phyloP scores from a whole-genome alignment of 2,113 vertebrate species.

The Lucifuga dentata region DNA sequence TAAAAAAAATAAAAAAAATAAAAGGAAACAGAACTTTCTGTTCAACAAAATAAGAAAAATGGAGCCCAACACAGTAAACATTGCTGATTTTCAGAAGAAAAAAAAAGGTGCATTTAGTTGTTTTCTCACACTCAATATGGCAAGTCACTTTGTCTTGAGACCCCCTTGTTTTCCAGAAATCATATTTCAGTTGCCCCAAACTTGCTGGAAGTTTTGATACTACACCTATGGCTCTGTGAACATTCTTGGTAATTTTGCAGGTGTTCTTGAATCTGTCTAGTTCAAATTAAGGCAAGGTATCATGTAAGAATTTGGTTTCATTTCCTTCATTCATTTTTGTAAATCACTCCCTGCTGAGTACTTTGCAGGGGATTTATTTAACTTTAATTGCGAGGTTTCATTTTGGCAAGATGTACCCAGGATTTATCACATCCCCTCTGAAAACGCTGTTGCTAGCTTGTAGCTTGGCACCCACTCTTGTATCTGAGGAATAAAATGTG shows the following conservation, averaged over 20 bases:
- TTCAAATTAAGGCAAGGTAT: constrained; percentile 38
- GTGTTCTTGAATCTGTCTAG: constrained; percentile 35
- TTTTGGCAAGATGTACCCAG: constrained; percentile 55
- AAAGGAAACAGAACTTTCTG: constrained; percentile 50
- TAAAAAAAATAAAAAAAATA: no score
- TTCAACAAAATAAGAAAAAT: constrained; percentile 46
- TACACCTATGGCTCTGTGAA: constrained; percentile 21
- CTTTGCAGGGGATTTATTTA: constrained; percentile 68
- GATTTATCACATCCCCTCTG: constrained; percentile 60
- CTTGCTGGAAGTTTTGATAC: constrained; percentile 44
- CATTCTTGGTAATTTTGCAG: constrained; percentile 37
- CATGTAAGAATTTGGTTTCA: constrained; percentile 39
- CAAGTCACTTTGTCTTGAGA: constrained; percentile 42
- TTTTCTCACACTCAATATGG: constrained; percentile 59
- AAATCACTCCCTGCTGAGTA: constrained; percentile 58
- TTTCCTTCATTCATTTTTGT: constrained; percentile 57
- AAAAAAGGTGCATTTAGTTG: constrained; percentile 50
- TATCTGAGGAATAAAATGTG: constrained; percentile 52
- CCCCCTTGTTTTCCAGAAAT: constrained; percentile 28
- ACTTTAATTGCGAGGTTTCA: constrained; percentile 71
- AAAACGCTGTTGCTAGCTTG: constrained; percentile 55
- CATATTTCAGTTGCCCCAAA: constrained; percentile 40
- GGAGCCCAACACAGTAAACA: constrained; percentile 25
- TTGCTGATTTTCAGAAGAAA: constrained; percentile 48
- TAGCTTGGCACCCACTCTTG: constrained; percentile 48